phyloP scores from a whole-genome alignment of 2,888 invertebrate species.

The Adelognathus sp. region DNA sequence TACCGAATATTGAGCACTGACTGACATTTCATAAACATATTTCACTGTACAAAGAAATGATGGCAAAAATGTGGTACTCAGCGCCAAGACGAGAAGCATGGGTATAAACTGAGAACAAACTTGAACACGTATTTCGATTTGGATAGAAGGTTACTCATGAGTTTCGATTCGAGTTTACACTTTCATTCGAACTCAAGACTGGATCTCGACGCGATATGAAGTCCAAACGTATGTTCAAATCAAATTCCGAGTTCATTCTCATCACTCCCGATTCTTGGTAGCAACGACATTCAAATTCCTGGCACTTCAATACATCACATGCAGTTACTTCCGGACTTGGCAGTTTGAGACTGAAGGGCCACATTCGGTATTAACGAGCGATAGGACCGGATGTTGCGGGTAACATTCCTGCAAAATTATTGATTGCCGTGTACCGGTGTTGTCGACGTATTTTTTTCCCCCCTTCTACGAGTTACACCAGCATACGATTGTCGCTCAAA shows the following conservation, averaged over 20 bases:
- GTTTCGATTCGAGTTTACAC: too few relatives aligned
- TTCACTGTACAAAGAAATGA: too few relatives aligned
- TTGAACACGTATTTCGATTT: background rate
- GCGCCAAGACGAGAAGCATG: too few relatives aligned
- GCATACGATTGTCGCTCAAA: background rate
- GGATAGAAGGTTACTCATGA: too few relatives aligned
- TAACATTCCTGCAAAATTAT: background rate
- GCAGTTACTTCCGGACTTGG: background rate
- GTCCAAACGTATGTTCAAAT: too few relatives aligned
- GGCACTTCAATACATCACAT: background rate
- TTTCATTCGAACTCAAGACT: too few relatives aligned
- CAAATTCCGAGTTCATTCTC: background rate
- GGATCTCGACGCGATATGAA: too few relatives aligned
- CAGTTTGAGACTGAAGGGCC: background rate
- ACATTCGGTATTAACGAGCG: background rate
- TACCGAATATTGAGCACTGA: too few relatives aligned
- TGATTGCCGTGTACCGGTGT: background rate
- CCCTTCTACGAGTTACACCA: background rate
- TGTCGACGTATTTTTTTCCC: background rate
- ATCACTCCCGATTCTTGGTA: background rate
- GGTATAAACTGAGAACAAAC: background rate
- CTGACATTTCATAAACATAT: too few relatives aligned
- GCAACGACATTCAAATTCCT: background rate
- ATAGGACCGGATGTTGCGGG: background rate
- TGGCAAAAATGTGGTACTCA: too few relatives aligned